Conservation (phyloP, 2,888 invertebrate species). For the Nemapogon koenigi region DNA sequence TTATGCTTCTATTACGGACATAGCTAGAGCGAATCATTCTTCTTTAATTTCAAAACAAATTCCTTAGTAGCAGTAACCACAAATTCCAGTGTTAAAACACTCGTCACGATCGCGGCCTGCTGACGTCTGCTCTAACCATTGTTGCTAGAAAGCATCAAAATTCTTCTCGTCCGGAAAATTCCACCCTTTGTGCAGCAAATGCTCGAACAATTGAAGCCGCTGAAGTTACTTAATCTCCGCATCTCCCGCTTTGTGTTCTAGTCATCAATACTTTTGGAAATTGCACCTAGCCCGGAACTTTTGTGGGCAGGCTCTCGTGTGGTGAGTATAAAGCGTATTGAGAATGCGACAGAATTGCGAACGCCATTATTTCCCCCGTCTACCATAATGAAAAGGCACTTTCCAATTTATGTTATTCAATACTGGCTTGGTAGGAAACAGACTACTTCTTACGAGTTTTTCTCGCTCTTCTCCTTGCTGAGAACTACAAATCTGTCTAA, state of each 20-base stretch:
- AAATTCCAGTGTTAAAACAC: constrained; percentile 37
- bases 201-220: constrained; percentile 37
- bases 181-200: constrained; percentile 36
- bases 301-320: constrained; percentile 7
- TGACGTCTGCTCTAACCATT: constrained; percentile 34
- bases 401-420: constrained; percentile 1
- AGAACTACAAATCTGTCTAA: constrained; percentile 26
- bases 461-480: not conserved
- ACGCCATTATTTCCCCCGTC: constrained; percentile 3
- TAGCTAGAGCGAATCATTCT: not conserved
- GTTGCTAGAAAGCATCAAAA: constrained; percentile 35
- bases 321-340: constrained; percentile 3
- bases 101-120: constrained; percentile 24
- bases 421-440: no score
- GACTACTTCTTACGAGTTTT: no score
- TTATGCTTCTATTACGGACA: no score
- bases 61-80: no score
- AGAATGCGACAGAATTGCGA: constrained; percentile 8
- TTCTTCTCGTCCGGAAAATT: constrained; percentile 45
- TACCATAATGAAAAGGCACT: constrained; percentile 5
- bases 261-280: constrained; percentile 48
- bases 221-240: constrained; percentile 50
- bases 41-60: no score
- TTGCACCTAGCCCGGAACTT: constrained; percentile 27
- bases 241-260: constrained; percentile 37